Base-by-base conservation (phyloP, 2,113 vertebrate species). In the Myotis davidii region DNA sequence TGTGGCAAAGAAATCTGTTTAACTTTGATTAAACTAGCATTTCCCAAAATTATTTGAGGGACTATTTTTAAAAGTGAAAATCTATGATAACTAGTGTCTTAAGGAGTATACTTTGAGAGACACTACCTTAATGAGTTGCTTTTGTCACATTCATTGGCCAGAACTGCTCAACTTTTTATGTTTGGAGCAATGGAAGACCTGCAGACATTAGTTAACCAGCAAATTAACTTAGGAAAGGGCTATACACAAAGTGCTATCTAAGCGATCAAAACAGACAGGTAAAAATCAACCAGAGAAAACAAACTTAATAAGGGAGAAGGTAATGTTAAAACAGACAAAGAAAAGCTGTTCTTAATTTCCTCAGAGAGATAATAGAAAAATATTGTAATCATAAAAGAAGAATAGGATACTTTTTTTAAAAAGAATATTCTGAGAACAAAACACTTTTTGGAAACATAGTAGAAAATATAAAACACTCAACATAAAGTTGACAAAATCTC, bases 41-140 rank as follows among this genome's bases (percentile, higher is more conserved):
- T 72, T 78, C 45, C 52, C 50, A 61, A 87, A 79, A 85, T 64
- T 82, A 73, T 90, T 74, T 82, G 56, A 92, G 12, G 13, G n/a
- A 10, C 52, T 92, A 18, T 73, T 91, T 91, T 82, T 85, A 59
- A 85, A 93, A 95, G 42, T 50, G 54, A 83, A 93, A 82, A 79
- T 61, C 17, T 83, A 1, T 72, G 42, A 29, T 37, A 59, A 77
- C 64, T 65, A 6, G 11, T 86, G 61, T 52, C 56, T 10, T 54
- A 54, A 90, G 7, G 34, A 87, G 34, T 65, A 23, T 74, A 21
- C 72, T 76, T 90, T 77, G 14, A 77, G 69, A 32, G 34, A 79
- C 39, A 4, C 12, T 67, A 39, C 45, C 5, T 59, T 45, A 67
- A n/a, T 83, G 54, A 93, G 21, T 52, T 88, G 54, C 29, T 59